phyloP scores from a whole-genome alignment of 2,888 invertebrate genomes.

The Cylloceria caligata region DNA sequence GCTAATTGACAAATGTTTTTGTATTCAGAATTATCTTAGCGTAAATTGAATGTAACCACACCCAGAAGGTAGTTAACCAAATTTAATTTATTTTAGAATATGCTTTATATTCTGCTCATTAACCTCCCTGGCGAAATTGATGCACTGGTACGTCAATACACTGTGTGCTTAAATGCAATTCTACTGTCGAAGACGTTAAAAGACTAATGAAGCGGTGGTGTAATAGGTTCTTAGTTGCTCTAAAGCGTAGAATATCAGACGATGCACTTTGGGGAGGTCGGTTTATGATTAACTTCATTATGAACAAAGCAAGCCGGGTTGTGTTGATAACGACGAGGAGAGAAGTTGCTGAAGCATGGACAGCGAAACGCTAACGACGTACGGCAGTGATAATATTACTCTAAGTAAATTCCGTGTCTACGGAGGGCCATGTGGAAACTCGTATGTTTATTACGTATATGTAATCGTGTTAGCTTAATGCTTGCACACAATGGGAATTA shows the following conservation, averaged over 20 bases:
- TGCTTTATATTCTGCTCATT: not conserved
- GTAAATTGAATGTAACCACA: not conserved
- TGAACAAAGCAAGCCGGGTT: constrained; percentile 14
- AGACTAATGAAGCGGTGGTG: not conserved
- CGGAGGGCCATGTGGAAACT: not conserved
- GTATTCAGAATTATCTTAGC: no score
- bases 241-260: not conserved
- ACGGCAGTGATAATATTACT: not conserved
- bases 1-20: not conserved
- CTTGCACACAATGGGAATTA: no score
- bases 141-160: no score
- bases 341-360: not conserved
- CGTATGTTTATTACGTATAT: not conserved
- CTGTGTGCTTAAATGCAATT: no score
- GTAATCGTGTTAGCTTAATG: no score
- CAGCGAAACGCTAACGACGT: constrained; percentile 1
- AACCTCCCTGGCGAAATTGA: no score
- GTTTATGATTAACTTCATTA: constrained; percentile 30
- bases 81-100: not conserved
- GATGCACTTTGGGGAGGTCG: not conserved
- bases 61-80: not conserved
- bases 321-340: not conserved
- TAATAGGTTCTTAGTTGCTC: not conserved
- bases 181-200: no score
- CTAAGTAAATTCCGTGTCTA: not conserved